Evolutionary conservation across 2,888 invertebrate genomes (phyloP).

Genomic region (Opisthograptis luteolata): DNA sequence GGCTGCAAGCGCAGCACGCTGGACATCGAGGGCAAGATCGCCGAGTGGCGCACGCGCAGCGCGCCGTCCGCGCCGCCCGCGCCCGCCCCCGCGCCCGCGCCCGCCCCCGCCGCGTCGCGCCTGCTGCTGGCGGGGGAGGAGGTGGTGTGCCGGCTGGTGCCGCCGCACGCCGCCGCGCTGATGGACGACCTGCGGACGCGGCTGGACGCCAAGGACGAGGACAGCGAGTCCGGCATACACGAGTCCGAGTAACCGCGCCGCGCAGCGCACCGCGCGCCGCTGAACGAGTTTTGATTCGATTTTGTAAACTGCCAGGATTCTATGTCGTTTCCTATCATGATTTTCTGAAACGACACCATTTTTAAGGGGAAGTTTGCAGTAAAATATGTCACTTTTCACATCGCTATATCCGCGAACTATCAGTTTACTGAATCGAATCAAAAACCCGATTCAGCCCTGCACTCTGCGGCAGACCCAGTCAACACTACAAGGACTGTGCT

Average conservation of each 20-base stretch:
- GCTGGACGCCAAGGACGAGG: slow-evolving; percentile 76
- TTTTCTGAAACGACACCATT: no score
- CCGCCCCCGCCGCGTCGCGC: slow-evolving; percentile 45
- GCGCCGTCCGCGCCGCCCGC: slow-evolving; percentile 45
- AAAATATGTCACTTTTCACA: no score
- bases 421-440: no score
- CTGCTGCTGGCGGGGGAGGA: slow-evolving; percentile 65
- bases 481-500: no score
- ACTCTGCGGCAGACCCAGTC: no score
- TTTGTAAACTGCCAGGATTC: no score
- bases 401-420: no score
- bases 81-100: slow-evolving; percentile 24
- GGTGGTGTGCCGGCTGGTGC: slow-evolving; percentile 69
- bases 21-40: slow-evolving; percentile 82
- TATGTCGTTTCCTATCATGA: no score
- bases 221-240: slow-evolving; percentile 78
- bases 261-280: not conserved
- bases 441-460: no score
- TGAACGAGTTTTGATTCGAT: no score
- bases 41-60: slow-evolving; percentile 71
- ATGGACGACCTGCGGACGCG: slow-evolving; percentile 74
- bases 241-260: slow-evolving; percentile 65
- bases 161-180: slow-evolving; percentile 65
- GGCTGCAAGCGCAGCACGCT: slow-evolving; percentile 80
- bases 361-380: no score